Evolutionary conservation across 2,888 invertebrate genomes (phyloP), one percentile per base, ranked within the genome.

Genomic region (Tiliacea citrago): DNA sequence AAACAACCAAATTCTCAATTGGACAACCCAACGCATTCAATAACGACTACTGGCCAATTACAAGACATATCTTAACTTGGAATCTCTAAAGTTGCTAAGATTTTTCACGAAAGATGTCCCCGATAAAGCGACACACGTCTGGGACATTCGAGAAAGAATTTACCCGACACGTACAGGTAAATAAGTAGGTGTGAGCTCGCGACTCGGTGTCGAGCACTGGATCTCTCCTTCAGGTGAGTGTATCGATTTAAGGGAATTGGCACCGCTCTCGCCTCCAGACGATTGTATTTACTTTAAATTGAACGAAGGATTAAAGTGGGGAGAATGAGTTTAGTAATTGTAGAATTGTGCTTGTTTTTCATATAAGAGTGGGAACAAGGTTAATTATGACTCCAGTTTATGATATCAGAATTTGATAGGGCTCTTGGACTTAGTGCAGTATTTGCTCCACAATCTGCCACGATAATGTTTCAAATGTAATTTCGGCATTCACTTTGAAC

Each of bases 201-300:
- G 67, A 77, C 39, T 47, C 68, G 73, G 39, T 68, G 73, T 68
- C 66, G 74, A 72, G 55, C 39, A 63, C 61, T 62, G 71, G 67
- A 83, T 73, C 69, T 61, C 68, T 55, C 57, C 68, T 79, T 73
- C 74, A 75, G 60, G 18, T 67, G 65, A 83, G 80, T 69, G 72
- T 82, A 83, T 83, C 75, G 84, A 83, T 75, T 79, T 69, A 69
- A 71, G 49, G 65, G 62, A 58, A 60, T 68, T 79, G 69, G 62
- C 55, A 67, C 51, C 29, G 61, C 51, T 60, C 57, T 70, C 62
- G 72, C 61, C 24, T 63, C 57, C 9, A 79, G 45, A 68, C 65
- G 62, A 83, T 79, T 71, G 55, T 83, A 68, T 82, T 69, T 82
- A 79, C 58, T 82, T 79, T 68, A 79, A 60, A 65, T 68, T 65